Evolutionary conservation across 2,888 invertebrate species (phyloP).

Genomic region (Acleris emargana): DNA sequence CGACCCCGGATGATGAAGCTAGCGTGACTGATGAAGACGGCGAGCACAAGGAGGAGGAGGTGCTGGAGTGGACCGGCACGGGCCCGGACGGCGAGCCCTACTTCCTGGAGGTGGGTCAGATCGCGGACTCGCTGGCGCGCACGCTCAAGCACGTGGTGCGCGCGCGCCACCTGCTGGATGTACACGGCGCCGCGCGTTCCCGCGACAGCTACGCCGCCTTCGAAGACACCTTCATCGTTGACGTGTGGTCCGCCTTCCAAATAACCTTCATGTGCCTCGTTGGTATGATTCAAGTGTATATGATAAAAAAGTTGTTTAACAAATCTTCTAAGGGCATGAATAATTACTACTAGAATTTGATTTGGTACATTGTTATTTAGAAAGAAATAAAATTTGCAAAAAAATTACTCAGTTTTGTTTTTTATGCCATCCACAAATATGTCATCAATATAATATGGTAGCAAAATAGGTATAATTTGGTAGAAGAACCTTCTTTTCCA

Average conservation of each 20-base stretch:
- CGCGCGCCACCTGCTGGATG: constrained; percentile 86
- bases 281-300: constrained; percentile 89
- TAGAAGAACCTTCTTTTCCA: no score
- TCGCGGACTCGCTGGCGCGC: constrained; percentile 85
- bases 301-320: constrained; percentile 86
- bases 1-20: constrained; percentile 50
- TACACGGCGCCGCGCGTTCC: constrained; percentile 89
- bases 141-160: constrained; percentile 85
- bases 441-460: no score
- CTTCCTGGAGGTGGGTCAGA: constrained; percentile 75
- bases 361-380: neutral
- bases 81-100: constrained; percentile 58
- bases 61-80: constrained; percentile 64
- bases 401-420: neutral
- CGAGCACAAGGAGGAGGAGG: constrained; percentile 62
- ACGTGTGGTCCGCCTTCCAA: constrained; percentile 90
- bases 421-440: no score
- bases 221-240: constrained; percentile 91
- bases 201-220: constrained; percentile 92
- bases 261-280: constrained; percentile 89
- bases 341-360: constrained; percentile 14
- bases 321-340: constrained; percentile 32
- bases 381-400: neutral
- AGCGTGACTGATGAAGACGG: constrained; percentile 46
- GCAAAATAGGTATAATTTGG: no score